Percentiles rank a stretch among this genome's conserved stretches.
Conservation (phyloP, 2,797 vertebrate genomes). For the Chaetodon trifasciatus region DNA sequence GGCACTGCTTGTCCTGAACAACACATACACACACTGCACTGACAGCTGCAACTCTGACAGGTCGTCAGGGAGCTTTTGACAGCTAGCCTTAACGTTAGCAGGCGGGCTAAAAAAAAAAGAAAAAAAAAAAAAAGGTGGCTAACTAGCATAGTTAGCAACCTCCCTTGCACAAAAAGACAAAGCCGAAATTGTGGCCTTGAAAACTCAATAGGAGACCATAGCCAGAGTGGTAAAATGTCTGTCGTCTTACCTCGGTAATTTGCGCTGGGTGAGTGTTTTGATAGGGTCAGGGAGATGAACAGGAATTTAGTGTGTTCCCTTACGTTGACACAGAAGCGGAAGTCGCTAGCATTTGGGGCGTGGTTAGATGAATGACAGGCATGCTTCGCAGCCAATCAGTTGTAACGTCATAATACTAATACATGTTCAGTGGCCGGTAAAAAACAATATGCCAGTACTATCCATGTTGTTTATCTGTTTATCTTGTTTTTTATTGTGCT, state of each 20-base stretch:
- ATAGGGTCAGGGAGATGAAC: constrained; percentile 50
- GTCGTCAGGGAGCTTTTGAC: constrained; percentile 56
- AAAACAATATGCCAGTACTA: background rate
- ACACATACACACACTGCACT: background rate
- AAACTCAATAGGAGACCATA: background rate
- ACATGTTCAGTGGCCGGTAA: background rate
- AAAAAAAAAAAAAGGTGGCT: constrained; percentile 44
- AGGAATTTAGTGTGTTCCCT: constrained; percentile 52
- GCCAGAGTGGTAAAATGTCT: background rate
- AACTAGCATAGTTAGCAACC: constrained; percentile 49
- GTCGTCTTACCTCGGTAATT: constrained; percentile 57
- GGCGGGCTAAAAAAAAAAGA: constrained; percentile 46
- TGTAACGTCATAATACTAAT: constrained; percentile 14
- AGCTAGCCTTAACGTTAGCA: constrained; percentile 68
- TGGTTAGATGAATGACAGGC: constrained; percentile 30
- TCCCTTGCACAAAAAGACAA: constrained; percentile 6
- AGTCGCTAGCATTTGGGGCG: constrained; percentile 65
- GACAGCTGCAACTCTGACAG: constrained; percentile 33
- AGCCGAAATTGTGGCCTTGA: background rate
- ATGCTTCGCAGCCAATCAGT: constrained; percentile 50
- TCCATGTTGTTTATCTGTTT: background rate
- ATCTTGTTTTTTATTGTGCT: background rate
- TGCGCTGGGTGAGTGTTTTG: constrained; percentile 30
- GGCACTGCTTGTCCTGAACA: background rate
- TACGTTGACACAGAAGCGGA: constrained; percentile 83